phyloP scores from a whole-genome alignment of 2,888 invertebrate species.

The Meghimatium bilineatum region DNA sequence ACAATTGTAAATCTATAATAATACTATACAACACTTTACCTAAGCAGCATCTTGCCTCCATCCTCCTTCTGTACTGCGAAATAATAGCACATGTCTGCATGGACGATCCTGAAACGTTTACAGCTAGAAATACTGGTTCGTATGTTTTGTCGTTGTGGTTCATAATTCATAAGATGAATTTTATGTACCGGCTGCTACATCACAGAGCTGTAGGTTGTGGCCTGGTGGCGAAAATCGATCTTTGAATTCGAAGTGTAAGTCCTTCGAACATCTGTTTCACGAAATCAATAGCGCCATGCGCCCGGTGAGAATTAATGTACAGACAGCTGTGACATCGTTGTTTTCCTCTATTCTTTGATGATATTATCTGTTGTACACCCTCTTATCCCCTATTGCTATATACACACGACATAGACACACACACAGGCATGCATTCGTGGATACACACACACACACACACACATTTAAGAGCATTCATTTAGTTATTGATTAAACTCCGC shows the following conservation, averaged over 20 bases:
- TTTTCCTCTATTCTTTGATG: background rate
- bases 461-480: background rate
- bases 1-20: background rate
- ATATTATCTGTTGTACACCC: background rate
- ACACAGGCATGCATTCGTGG: constrained; percentile 23
- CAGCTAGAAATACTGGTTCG: background rate
- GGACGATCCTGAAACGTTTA: background rate
- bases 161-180: background rate
- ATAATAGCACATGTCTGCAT: background rate
- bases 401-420: background rate
- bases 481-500: no score
- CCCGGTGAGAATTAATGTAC: background rate
- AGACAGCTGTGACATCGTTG: constrained; percentile 26
- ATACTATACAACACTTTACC: background rate
- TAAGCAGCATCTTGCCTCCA: background rate
- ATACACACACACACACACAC: constrained; percentile 18
- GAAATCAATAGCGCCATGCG: constrained; percentile 6
- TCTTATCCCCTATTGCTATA: background rate
- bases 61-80: background rate
- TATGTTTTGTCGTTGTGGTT: background rate
- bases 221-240: background rate
- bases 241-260: background rate
- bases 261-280: constrained; percentile 1
- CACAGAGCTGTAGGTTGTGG: background rate
- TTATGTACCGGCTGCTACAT: background rate